phyloP scores from a whole-genome alignment of 2,888 invertebrate genomes.

The Stenoptilia bipunctidactyla region DNA sequence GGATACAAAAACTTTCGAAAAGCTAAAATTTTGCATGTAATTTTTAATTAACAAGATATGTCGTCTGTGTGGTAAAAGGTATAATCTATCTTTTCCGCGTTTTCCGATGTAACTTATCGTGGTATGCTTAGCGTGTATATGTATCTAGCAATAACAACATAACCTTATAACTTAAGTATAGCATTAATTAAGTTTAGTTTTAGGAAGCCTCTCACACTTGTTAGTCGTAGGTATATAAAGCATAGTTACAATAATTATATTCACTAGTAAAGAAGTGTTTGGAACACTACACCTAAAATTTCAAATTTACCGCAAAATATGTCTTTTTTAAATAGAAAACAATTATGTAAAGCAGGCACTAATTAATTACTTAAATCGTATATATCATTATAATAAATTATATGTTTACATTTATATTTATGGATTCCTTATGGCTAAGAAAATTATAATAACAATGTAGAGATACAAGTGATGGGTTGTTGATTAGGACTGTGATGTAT shows the following conservation, averaged over 20 bases:
- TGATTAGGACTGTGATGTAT: constrained; percentile 1
- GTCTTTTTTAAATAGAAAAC: constrained; percentile 56
- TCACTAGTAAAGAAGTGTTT: constrained; percentile 28
- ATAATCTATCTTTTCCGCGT: too few species aligned
- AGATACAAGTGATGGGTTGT: constrained; percentile 11
- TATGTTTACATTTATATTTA: constrained; percentile 58
- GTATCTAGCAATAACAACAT: constrained; percentile 68
- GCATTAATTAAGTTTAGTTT: constrained; percentile 37
- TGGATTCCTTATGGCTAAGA: constrained; percentile 48
- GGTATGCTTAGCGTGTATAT: constrained; percentile 54
- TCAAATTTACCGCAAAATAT: constrained; percentile 56
- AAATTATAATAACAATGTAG: constrained; percentile 36
- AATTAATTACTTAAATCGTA: constrained; percentile 58
- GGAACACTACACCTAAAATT: constrained; percentile 41
- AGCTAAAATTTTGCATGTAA: too few species aligned
- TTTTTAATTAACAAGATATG: too few species aligned
- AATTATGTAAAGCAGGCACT: constrained; percentile 65
- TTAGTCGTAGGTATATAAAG: constrained; percentile 38
- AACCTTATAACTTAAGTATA: constrained; percentile 55
- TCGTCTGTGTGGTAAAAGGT: too few species aligned
- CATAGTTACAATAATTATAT: constrained; percentile 21
- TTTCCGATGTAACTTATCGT: background rate
- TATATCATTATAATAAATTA: constrained; percentile 66
- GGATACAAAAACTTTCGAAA: too few species aligned
- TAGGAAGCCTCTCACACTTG: constrained; percentile 63